phyloP scores from a whole-genome alignment of 2,888 invertebrate species.

The Erebia ligea region DNA sequence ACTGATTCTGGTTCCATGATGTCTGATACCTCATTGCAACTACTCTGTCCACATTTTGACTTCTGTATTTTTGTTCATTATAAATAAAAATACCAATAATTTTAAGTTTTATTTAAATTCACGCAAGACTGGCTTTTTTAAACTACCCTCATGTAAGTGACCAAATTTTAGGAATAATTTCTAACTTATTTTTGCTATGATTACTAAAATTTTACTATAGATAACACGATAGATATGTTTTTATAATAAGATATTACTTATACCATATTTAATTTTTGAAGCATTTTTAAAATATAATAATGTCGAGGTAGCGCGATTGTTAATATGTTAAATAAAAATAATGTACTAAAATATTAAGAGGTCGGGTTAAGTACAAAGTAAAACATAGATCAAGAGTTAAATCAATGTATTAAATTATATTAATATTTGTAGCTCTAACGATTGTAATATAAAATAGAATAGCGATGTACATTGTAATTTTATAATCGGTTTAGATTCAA shows the following conservation, averaged over 20 bases:
- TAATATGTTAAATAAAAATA: slow-evolving; percentile 56
- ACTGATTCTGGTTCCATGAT: slow-evolving; percentile 7
- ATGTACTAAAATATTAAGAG: slow-evolving; percentile 63
- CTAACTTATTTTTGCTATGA: slow-evolving; percentile 10
- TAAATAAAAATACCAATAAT: slow-evolving; percentile 74
- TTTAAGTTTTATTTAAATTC: slow-evolving; percentile 75
- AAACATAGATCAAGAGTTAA: slow-evolving; percentile 55
- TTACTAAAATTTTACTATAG: slow-evolving; percentile 3
- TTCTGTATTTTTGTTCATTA: slow-evolving; percentile 68
- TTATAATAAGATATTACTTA: slow-evolving; percentile 34
- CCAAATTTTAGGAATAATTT: slow-evolving; percentile 17
- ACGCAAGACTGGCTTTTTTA: slow-evolving; percentile 50
- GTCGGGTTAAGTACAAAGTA: slow-evolving; percentile 70
- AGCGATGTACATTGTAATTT: slow-evolving; percentile 61
- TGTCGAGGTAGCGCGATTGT: slow-evolving; percentile 58
- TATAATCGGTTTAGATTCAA: slow-evolving; percentile 31
- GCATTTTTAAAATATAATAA: slow-evolving; percentile 67
- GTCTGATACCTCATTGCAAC: slow-evolving; percentile 13
- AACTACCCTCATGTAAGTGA: background rate
- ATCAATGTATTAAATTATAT: slow-evolving; percentile 55
- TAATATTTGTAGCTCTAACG: slow-evolving; percentile 28
- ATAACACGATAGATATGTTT: slow-evolving; percentile 24
- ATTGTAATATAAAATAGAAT: slow-evolving; percentile 71
- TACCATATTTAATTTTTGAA: slow-evolving; percentile 67
- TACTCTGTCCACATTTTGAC: slow-evolving; percentile 52